These are phyloP conservation scores for Pelodiscus sinensis DNA, from an alignment of 2,113 vertebrate genomes.

Conservation along the genomic window DNA sequence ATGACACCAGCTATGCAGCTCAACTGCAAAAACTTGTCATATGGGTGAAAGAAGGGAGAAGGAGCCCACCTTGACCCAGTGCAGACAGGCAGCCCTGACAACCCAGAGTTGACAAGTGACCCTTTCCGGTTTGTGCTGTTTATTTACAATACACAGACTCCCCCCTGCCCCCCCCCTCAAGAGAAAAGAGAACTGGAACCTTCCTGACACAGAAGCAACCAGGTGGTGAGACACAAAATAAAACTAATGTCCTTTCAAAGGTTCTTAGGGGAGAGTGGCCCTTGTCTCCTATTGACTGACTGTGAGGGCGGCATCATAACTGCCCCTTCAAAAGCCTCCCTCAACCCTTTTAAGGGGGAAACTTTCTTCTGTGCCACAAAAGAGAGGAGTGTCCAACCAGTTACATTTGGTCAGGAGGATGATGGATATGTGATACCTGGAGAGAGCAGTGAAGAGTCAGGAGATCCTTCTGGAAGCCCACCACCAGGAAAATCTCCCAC, in stretches of 20 bases:
- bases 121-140: background rate
- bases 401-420: background rate
- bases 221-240: too few relatives aligned
- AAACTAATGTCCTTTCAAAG: too few relatives aligned
- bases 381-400: background rate
- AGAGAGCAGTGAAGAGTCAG: background rate
- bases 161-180: too few relatives aligned
- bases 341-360: background rate
- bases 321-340: background rate
- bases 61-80: background rate
- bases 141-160: too few relatives aligned
- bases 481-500: background rate
- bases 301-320: background rate
- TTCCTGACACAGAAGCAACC: too few relatives aligned
- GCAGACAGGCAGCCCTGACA: background rate
- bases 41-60: background rate
- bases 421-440: background rate
- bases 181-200: too few relatives aligned
- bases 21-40: too few relatives aligned
- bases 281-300: too few relatives aligned
- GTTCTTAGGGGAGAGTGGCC: too few relatives aligned
- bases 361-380: background rate
- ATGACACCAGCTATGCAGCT: background rate
- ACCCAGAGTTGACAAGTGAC: background rate
- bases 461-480: background rate